Percentiles rank a stretch among this genome's conserved stretches.
Evolutionary conservation across 2,113 vertebrate species (phyloP).

Genomic region (Damaliscus lunatus): DNA sequence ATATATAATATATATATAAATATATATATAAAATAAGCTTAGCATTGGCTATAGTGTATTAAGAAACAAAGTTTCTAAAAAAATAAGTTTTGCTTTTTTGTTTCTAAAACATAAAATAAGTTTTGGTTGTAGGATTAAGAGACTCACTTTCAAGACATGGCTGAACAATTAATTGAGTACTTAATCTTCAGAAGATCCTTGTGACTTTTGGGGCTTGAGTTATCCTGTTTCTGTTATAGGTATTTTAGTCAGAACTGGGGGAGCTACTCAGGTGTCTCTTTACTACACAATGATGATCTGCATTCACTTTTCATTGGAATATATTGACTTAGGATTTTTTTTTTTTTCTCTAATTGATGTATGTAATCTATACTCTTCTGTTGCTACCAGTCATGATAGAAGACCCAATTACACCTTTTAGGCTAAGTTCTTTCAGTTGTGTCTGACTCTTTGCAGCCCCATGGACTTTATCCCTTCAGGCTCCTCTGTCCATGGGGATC

Average conservation of each 20-base stretch:
- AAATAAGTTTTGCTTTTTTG: neutral
- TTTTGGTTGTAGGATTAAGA: neutral
- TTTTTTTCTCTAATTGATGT: neutral
- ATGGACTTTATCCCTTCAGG: neutral
- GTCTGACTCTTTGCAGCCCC: neutral
- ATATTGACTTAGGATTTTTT: neutral
- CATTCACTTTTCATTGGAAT: neutral
- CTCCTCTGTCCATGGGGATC: neutral
- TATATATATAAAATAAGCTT: neutral
- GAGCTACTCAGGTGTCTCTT: neutral
- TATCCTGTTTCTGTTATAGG: neutral
- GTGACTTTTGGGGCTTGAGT: neutral
- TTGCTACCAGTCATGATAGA: neutral
- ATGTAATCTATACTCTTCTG: neutral
- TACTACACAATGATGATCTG: neutral
- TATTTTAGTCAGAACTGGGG: neutral
- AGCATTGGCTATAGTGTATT: neutral
- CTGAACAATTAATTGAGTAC: neutral
- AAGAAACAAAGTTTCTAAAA: neutral
- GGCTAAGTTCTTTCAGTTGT: neutral
- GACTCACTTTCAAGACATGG: neutral
- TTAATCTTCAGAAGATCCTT: neutral
- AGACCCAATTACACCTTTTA: neutral
- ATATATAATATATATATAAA: too few relatives aligned
- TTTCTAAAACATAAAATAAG: neutral